Evolutionary conservation across 2,113 vertebrate genomes (phyloP).

Genomic region (Lagopus muta): DNA sequence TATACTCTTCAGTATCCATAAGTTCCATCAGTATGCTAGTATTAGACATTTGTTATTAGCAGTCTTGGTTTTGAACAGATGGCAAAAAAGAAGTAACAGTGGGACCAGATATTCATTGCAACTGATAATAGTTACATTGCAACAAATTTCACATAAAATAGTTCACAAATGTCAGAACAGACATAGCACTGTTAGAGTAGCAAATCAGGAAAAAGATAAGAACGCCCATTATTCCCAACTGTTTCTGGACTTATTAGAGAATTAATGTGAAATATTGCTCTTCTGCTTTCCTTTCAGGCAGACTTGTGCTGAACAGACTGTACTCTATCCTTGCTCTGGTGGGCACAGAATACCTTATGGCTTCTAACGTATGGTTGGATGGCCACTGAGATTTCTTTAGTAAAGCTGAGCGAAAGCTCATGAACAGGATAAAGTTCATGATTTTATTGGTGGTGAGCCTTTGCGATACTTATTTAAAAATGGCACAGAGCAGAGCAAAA

Average conservation of each 20-base stretch:
- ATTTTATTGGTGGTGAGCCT: not conserved
- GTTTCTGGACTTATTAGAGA: not conserved
- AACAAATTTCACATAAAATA: not conserved
- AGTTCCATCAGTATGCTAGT: not conserved
- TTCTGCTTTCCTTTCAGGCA: not conserved
- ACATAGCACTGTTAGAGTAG: not conserved
- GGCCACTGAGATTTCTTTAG: not conserved
- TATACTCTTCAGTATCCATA: not conserved
- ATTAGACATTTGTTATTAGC: not conserved
- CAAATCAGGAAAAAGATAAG: not conserved
- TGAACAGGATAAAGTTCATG: fast-evolving
- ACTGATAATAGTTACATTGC: not conserved
- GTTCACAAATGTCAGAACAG: not conserved
- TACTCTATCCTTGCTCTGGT: not conserved
- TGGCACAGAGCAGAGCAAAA: not conserved
- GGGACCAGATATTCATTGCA: not conserved
- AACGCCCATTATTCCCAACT: not conserved
- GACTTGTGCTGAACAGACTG: not conserved
- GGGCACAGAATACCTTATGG: not conserved
- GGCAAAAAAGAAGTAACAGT: not conserved
- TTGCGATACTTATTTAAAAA: not conserved
- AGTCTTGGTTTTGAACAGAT: not conserved
- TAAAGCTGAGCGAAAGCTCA: not conserved
- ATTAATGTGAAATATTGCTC: not conserved
- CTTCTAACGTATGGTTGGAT: not conserved